Evolutionary conservation across 2,797 vertebrate genomes (phyloP).

Genomic region (Coregonus sp.): DNA sequence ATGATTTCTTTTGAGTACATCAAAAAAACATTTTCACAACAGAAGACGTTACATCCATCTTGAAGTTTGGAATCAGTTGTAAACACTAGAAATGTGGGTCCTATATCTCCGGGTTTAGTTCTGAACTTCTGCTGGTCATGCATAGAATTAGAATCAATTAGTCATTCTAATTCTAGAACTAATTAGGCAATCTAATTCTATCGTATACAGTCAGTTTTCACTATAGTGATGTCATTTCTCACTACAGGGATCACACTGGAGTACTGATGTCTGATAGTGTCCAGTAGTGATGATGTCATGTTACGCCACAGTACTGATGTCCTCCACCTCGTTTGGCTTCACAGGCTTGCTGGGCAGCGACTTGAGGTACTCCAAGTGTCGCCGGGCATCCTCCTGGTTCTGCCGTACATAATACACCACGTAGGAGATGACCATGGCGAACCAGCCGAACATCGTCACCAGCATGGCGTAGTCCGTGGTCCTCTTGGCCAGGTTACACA

Average conservation of each 20-base stretch:
- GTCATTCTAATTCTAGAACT: neutral
- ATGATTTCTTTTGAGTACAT: too few relatives aligned
- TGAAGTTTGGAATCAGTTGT: slow-evolving; percentile 41
- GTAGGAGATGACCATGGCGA: slow-evolving; percentile 98
- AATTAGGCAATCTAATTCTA: neutral
- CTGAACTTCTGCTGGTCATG: slow-evolving; percentile 16
- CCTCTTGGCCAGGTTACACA: slow-evolving; percentile 95
- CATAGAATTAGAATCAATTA: neutral
- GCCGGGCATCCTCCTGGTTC: slow-evolving; percentile 97
- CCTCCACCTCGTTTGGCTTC: slow-evolving; percentile 93
- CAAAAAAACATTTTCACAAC: slow-evolving; percentile 45
- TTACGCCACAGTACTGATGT: slow-evolving; percentile 94
- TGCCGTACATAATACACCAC: slow-evolving; percentile 98
- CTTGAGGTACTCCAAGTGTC: slow-evolving; percentile 99
- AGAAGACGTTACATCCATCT: slow-evolving; percentile 40
- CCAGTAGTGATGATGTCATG: slow-evolving; percentile 6
- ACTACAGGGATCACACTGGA: neutral
- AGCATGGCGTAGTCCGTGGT: slow-evolving; percentile 98
- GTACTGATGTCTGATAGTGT: neutral
- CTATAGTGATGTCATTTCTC: neutral
- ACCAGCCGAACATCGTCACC: slow-evolving; percentile 99
- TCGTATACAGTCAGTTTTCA: neutral
- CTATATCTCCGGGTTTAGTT: slow-evolving; percentile 48
- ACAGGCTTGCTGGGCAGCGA: slow-evolving; percentile 98
- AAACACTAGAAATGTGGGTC: slow-evolving; percentile 56